Evolutionary conservation across 2,888 invertebrate species (phyloP), one percentile per base, ranked within the genome.

Genomic region (Parochlus steinenii): DNA sequence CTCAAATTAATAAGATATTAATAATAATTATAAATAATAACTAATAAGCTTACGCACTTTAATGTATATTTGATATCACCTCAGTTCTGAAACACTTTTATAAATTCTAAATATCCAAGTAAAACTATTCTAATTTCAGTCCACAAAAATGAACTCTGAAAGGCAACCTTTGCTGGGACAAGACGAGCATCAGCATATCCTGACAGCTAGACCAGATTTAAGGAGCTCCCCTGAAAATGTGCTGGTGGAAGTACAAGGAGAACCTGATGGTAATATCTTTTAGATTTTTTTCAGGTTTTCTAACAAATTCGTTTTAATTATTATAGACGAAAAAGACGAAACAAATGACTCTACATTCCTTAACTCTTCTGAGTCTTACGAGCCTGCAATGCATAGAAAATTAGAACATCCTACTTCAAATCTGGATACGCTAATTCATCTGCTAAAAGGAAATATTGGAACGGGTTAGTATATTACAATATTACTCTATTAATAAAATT

Each of bases 391-490:
- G 12, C 74, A 79, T 51, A 64, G 81, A 46, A 65, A 69, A 38
- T 55, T 81, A 45, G 78, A 79, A 48, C 74, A 81, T 56, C 81
- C 82, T 1, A 81, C 82, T 4, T 79, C 81, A 43, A 86, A 80
- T 59, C 65, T 74, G 46, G 79, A 80, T 49, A 80, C 81, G 3
- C 64, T 78, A 54, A 71, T 78, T 44, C 77, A 77, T 52, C 58
- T 78, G 41, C 56, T 79, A 23, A 78, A 78, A 55, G 77, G 75
- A 17, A 77, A 76, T 47, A 68, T 73, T 42, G 93, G 93, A 6
- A 93, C 95, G 1, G 97, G 97, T 4, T 90, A n/a, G n/a, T n/a
- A n/a, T n/a, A n/a, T n/a, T n/a, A n/a, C n/a, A n/a, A n/a, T n/a
- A n/a, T n/a, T n/a, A n/a, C n/a, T n/a, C n/a, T n/a, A n/a, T n/a